Percentiles rank a stretch among this genome's conserved stretches.
Conservation (phyloP, 2,888 invertebrate species). For the Melolontha melolontha region DNA sequence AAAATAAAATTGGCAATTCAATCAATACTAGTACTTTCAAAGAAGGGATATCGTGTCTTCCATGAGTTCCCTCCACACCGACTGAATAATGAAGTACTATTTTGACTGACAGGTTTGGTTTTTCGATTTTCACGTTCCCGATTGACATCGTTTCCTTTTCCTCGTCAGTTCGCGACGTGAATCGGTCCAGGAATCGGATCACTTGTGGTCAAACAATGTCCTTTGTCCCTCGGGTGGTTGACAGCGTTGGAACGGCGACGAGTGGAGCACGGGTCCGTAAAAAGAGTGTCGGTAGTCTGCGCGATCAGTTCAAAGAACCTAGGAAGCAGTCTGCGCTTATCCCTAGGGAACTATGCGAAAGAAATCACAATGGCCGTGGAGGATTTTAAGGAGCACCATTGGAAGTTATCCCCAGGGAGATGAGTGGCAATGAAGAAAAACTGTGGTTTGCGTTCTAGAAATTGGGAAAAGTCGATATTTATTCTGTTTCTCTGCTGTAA, state of each 20-base stretch:
- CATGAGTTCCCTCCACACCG: neutral
- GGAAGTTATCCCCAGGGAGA: conserved; percentile 29
- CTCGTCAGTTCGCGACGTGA: conserved; percentile 16
- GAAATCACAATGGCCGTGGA: conserved; percentile 55
- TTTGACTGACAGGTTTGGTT: conserved; percentile 29
- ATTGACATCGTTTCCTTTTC: conserved; percentile 24
- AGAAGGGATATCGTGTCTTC: no score
- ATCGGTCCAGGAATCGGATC: conserved; percentile 17
- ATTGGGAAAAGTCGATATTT: conserved; percentile 24
- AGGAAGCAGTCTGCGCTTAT: conserved; percentile 22
- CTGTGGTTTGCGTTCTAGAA: conserved; percentile 27
- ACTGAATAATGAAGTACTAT: conserved; percentile 22
- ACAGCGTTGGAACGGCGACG: conserved; percentile 7
- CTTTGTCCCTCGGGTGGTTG: conserved; percentile 25
- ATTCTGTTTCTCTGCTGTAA: conserved; percentile 17
- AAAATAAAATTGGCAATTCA: no score
- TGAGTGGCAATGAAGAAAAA: conserved; percentile 30
- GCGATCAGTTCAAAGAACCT: conserved; percentile 17
- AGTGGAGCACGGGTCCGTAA: conserved; percentile 13
- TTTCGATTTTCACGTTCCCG: conserved; percentile 15
- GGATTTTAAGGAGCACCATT: conserved; percentile 54
- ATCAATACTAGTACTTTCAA: no score
- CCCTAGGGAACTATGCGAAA: conserved; percentile 53
- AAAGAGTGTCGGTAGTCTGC: conserved; percentile 25
- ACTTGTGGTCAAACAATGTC: conserved; percentile 20